phyloP scores from a whole-genome alignment of 2,888 invertebrate genomes.

The Hyposoter dolosus region DNA sequence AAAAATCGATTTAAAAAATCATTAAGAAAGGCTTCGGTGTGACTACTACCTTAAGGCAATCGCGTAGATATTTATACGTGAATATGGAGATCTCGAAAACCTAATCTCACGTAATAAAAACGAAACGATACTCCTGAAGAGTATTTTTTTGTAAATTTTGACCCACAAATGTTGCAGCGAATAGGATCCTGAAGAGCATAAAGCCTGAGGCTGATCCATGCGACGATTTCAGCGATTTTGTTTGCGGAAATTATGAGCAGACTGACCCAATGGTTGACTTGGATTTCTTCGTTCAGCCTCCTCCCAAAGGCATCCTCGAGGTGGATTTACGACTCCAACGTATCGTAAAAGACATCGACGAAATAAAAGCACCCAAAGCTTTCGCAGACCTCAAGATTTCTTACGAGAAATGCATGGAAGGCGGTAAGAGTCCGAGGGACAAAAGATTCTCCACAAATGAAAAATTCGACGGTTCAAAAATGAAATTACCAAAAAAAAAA shows the following conservation, averaged over 20 bases:
- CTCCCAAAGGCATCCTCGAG: neutral
- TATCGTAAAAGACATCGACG: neutral
- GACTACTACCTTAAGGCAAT: no score
- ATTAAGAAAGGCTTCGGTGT: no score
- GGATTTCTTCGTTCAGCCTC: neutral
- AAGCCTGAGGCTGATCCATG: neutral
- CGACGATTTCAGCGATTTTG: neutral
- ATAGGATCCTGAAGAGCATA: neutral
- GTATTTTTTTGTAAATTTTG: no score
- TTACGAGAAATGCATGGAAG: neutral
- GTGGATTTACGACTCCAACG: conserved; percentile 6
- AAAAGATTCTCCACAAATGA: no score
- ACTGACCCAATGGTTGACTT: neutral
- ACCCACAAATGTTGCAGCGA: neutral
- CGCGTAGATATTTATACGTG: no score
- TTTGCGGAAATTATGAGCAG: neutral
- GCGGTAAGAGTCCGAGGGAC: neutral
- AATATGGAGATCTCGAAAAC: no score
- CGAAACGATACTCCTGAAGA: no score
- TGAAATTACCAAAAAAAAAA: neutral
- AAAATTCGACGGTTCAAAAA: neutral
- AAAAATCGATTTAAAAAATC: no score
- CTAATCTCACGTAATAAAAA: no score
- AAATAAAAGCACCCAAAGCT: neutral
- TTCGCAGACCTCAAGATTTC: neutral